Percentiles rank a stretch among this genome's conserved stretches.
Evolutionary conservation across 2,113 vertebrate genomes (phyloP).

Genomic region (Conger conger): DNA sequence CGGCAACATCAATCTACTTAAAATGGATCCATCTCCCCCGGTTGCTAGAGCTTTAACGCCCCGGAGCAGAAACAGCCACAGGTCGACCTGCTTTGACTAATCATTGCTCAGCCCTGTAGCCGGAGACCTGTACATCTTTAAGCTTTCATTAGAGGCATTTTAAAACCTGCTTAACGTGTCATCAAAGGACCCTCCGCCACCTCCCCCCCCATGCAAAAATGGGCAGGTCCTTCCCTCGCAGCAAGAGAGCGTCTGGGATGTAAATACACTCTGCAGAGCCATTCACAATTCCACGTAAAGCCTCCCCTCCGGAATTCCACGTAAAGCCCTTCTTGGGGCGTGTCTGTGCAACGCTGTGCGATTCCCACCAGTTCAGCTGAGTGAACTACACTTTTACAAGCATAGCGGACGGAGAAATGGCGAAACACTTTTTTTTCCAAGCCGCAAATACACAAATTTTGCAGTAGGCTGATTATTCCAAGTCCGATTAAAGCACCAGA

Average conservation of each 20-base stretch:
- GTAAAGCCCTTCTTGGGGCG: background rate
- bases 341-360: background rate
- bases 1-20: slow-evolving; percentile 16
- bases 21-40: slow-evolving; percentile 19
- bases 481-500: slow-evolving; percentile 31
- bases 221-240: background rate
- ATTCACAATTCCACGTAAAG: background rate
- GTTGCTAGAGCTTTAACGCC: background rate
- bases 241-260: background rate
- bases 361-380: background rate
- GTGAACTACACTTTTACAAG: slow-evolving; percentile 13
- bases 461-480: slow-evolving; percentile 25
- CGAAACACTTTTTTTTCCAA: slow-evolving; percentile 13
- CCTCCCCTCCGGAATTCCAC: background rate
- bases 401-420: slow-evolving; percentile 1
- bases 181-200: background rate
- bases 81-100: background rate
- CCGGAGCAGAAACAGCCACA: background rate
- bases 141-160: background rate
- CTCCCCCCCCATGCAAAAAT: background rate
- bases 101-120: background rate
- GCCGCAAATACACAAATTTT: slow-evolving; percentile 18
- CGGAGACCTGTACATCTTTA: background rate
- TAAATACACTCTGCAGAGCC: background rate
- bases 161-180: background rate